These are phyloP conservation scores for Etheostoma cragini DNA, from an alignment of 2,113 vertebrate species.

Conservation along the genomic window DNA sequence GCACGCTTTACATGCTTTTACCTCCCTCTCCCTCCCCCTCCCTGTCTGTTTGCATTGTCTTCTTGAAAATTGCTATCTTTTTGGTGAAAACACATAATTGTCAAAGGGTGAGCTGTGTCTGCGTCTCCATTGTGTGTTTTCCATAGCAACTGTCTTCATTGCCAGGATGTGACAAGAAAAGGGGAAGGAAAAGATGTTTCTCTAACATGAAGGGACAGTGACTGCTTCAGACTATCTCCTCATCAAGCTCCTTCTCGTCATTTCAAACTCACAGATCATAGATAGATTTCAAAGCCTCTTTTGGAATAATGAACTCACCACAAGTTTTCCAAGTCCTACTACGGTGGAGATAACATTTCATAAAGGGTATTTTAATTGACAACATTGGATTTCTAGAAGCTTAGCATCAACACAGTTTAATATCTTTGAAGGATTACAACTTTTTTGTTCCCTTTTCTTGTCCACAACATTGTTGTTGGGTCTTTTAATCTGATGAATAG, in stretches of 20 bases:
- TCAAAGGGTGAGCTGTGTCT: constrained; percentile 73
- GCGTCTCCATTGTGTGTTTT: constrained; percentile 74
- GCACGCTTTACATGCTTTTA: constrained; percentile 67
- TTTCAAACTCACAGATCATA: constrained; percentile 53
- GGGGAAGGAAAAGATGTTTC: constrained; percentile 65
- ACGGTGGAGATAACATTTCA: constrained; percentile 43
- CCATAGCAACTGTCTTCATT: constrained; percentile 83
- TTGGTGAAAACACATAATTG: constrained; percentile 79
- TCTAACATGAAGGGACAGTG: constrained; percentile 69
- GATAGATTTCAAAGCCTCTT: constrained; percentile 56
- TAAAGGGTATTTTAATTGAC: constrained; percentile 46
- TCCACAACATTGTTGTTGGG: not conserved
- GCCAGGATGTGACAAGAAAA: constrained; percentile 80
- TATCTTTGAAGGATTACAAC: constrained; percentile 8
- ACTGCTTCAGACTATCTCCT: constrained; percentile 52
- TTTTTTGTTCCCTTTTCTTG: not conserved
- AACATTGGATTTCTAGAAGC: constrained; percentile 37
- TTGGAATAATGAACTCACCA: constrained; percentile 59
- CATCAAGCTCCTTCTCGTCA: constrained; percentile 59
- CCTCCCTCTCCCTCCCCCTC: constrained; percentile 44
- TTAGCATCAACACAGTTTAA: constrained; percentile 9
- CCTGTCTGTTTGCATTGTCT: constrained; percentile 76
- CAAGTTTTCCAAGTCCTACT: constrained; percentile 43
- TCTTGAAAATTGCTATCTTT: constrained; percentile 82
- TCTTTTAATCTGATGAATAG: not conserved